A percentile compares a stretch with the other conserved stretches of the same genome.
Conservation (phyloP, 2,113 vertebrate genomes). For the Delphinapterus leucas region DNA sequence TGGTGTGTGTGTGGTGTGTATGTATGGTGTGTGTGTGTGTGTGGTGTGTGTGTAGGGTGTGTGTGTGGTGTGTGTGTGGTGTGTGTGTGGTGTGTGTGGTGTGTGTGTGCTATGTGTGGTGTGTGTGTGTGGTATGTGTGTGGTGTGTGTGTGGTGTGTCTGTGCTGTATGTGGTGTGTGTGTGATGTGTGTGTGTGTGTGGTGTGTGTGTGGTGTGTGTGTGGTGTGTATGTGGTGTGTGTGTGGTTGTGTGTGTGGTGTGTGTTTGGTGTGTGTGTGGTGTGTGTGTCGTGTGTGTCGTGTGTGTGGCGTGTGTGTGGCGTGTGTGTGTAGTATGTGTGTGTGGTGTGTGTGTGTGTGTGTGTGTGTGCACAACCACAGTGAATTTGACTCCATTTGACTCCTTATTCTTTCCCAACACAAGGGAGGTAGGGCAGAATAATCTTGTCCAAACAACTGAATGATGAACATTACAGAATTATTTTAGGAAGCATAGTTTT, state of each 20-base stretch:
- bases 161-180: too few relatives aligned
- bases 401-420: neutral
- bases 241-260: neutral
- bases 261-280: too few relatives aligned
- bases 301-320: accelerated
- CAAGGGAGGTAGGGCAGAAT: neutral
- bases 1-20: too few relatives aligned
- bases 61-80: neutral
- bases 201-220: neutral
- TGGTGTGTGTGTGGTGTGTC: accelerated
- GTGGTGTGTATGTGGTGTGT: too few relatives aligned
- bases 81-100: neutral
- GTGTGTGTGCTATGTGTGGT: neutral
- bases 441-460: neutral
- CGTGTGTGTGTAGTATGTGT: too few relatives aligned
- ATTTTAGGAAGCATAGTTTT: neutral
- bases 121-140: accelerated
- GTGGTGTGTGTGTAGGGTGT: too few relatives aligned
- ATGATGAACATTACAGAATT: neutral
- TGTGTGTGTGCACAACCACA: accelerated
- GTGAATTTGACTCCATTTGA: neutral
- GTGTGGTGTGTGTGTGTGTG: neutral
- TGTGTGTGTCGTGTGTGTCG: neutral
- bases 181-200: neutral
- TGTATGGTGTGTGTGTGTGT: neutral